A percentile compares a stretch with the other conserved stretches of the same genome.
These are phyloP conservation scores for Scaptomyza graminum DNA, from an alignment of 1,140 invertebrate species.

Conservation along the genomic window DNA sequence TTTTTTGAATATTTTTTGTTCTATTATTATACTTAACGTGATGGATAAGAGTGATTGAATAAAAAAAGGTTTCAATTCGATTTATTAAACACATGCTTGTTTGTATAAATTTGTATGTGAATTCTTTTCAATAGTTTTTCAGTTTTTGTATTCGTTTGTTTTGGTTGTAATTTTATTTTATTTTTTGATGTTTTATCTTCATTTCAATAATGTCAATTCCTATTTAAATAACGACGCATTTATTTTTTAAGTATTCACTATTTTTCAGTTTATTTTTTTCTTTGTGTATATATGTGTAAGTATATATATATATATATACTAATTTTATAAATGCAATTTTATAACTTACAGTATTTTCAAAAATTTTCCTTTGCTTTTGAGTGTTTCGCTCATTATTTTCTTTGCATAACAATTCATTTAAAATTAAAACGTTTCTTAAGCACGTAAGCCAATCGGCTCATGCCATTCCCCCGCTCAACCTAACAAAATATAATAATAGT, in stretches of 20 bases:
- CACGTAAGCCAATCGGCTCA: constrained; percentile 38
- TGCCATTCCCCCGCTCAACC: constrained; percentile 1
- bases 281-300: constrained; percentile 34
- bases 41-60: constrained; percentile 53
- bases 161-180: constrained; percentile 23
- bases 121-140: constrained; percentile 32
- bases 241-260: constrained; percentile 41
- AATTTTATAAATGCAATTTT: constrained; percentile 79
- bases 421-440: constrained; percentile 76
- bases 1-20: constrained; percentile 24
- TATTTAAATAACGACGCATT: constrained; percentile 74
- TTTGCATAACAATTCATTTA: constrained; percentile 71
- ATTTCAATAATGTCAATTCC: constrained; percentile 70
- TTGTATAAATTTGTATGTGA: constrained; percentile 27
- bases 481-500: constrained; percentile 16
- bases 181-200: constrained; percentile 28
- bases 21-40: constrained; percentile 49
- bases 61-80: constrained; percentile 46
- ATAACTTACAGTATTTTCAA: constrained; percentile 81
- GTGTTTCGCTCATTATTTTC: constrained; percentile 28
- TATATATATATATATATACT: constrained; percentile 59
- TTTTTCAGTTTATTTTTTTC: constrained; percentile 23
- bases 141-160: constrained; percentile 37
- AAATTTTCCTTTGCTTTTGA: constrained; percentile 64
- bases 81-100: constrained; percentile 17